Evolutionary conservation across 2,113 vertebrate species (phyloP).

Genomic region (Dolichallabes microphthalmus): DNA sequence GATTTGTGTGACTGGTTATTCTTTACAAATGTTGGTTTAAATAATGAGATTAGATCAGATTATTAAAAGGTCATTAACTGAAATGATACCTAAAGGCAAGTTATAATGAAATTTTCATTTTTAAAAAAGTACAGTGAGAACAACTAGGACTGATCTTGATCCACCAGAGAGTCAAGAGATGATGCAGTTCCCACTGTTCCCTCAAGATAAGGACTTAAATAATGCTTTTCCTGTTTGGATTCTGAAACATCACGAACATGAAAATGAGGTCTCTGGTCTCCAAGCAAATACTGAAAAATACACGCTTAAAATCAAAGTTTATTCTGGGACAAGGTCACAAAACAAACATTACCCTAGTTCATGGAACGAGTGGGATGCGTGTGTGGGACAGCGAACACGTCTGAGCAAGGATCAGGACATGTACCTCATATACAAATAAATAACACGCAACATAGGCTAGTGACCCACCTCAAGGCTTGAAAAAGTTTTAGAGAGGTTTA

Average conservation of each 20-base stretch:
- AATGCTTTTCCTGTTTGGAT: constrained; percentile 43
- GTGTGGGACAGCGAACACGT: neutral
- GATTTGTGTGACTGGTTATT: neutral
- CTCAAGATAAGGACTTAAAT: constrained; percentile 39
- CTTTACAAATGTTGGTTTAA: neutral
- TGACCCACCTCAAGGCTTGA: neutral
- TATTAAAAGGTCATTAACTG: neutral
- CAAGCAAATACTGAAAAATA: neutral
- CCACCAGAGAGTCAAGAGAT: neutral
- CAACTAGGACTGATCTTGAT: neutral
- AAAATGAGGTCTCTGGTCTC: constrained; percentile 9
- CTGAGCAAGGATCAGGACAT: neutral
- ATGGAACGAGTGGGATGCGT: neutral
- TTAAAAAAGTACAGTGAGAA: neutral
- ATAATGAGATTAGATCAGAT: neutral
- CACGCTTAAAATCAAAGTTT: constrained; percentile 26
- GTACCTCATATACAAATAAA: constrained; percentile 16
- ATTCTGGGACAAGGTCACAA: constrained; percentile 14
- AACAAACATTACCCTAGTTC: constrained; percentile 42
- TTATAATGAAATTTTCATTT: neutral
- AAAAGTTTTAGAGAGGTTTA: neutral
- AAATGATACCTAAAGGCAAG: neutral
- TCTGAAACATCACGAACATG: constrained; percentile 3
- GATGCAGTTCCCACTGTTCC: constrained; percentile 13
- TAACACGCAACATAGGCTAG: neutral